Evolutionary conservation across 2,888 invertebrate genomes (phyloP), one percentile per base, ranked within the genome.

Genomic region (Pegoplata infirma): DNA sequence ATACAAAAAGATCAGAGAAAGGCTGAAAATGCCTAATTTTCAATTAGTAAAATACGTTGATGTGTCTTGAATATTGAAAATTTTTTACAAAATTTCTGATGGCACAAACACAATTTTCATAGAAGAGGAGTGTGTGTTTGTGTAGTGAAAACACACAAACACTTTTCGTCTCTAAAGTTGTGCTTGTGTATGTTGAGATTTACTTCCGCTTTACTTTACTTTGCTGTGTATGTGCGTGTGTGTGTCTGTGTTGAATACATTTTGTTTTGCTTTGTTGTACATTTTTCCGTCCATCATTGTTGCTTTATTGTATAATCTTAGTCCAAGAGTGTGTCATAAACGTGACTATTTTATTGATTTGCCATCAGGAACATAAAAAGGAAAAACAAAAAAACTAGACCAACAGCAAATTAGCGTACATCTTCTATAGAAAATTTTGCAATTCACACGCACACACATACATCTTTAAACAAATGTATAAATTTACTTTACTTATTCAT

Each of bases 11-110:
- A 6, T 7, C 2, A 23, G 25, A 23, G 51, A 17, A 51, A 23
- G 23, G 23, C 12, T 23, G 23, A 49, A 59, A 82, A 75, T 82
- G 80, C 82, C 81, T 85, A 86, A 86, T 86, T 86, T 86, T 86
- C 80, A 81, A 82, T 81, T 81, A 81, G 81, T 67, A 74, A 72
- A 68, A 74, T 58, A 58, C 64, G 51, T 71, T 67, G 78, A 78
- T 80, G 80, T 79, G 81, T 64, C 17, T 58, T 44, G 81, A 81
- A 79, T 81, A 78, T 74, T 68, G 78, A 79, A 72, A 67, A 63
- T 61, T 25, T 25, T 25, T 25, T 40, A 40, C n/a, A 40, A n/a
- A 32, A 4, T 40, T 40, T 12, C 5, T 40, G 36, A 16, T 28
- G 25, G 21, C 17, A 58, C 36, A n/a, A n/a, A n/a, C n/a, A n/a